Evolutionary conservation across 2,888 invertebrate species (phyloP).

Genomic region (Rosalia funebris): DNA sequence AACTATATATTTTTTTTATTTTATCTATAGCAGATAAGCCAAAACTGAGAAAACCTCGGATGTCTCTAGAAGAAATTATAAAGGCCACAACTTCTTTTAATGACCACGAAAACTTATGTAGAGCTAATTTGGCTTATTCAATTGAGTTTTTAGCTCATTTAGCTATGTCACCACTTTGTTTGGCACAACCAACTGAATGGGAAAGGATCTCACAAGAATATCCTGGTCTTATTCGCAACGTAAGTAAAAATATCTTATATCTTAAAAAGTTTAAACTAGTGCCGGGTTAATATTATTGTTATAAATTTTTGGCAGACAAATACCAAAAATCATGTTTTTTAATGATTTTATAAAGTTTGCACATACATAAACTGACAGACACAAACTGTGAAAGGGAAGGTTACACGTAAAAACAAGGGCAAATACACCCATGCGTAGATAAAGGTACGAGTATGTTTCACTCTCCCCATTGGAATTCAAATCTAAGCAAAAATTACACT

Average conservation of each 20-base stretch:
- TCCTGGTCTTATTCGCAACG: conserved; percentile 64
- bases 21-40: conserved; percentile 42
- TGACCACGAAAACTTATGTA: conserved; percentile 35
- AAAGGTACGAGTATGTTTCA: too few relatives aligned
- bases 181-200: conserved; percentile 67
- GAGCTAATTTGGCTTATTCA: conserved; percentile 52
- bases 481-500: too few relatives aligned
- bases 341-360: too few relatives aligned
- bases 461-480: too few relatives aligned
- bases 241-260: conserved; percentile 31
- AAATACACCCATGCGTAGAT: too few relatives aligned
- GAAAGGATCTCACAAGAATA: conserved; percentile 66
- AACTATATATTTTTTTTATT: too few relatives aligned
- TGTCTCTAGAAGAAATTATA: conserved; percentile 57
- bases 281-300: neutral
- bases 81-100: conserved; percentile 51
- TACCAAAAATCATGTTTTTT: too few relatives aligned
- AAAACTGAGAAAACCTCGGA: conserved; percentile 58
- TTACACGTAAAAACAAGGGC: too few relatives aligned
- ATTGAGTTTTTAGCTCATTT: conserved; percentile 67
- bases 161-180: conserved; percentile 68
- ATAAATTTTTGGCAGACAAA: neutral
- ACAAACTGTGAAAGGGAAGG: too few relatives aligned
- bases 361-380: too few relatives aligned
- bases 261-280: neutral